Percentiles rank a stretch among this genome's conserved stretches.
These are phyloP conservation scores for Phoebastria nigripes DNA, from an alignment of 2,797 vertebrate genomes.

Conservation along the genomic window DNA sequence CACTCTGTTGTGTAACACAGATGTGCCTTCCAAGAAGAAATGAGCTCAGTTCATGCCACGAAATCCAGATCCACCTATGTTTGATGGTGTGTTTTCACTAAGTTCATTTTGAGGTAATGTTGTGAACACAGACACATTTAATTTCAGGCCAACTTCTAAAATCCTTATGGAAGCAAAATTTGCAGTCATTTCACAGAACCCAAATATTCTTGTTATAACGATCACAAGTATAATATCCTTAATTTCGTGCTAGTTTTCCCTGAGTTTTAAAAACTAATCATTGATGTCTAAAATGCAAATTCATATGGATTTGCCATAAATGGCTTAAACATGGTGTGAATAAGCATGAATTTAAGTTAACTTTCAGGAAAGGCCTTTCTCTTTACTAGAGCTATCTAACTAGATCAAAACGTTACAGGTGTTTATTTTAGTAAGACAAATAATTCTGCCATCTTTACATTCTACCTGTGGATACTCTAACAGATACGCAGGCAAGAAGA, in stretches of 20 bases:
- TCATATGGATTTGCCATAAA: not conserved
- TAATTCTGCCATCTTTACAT: not conserved
- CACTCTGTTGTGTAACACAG: not conserved
- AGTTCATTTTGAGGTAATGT: not conserved
- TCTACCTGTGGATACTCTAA: not conserved
- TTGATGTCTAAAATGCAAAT: not conserved
- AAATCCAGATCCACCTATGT: not conserved
- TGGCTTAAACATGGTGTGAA: not conserved
- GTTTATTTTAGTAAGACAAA: not conserved
- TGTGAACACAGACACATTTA: not conserved
- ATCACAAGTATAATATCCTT: not conserved
- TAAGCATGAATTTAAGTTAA: not conserved
- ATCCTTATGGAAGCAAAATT: not conserved
- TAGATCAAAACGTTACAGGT: not conserved
- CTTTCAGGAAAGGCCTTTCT: not conserved
- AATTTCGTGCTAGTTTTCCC: not conserved
- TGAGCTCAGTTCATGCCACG: not conserved
- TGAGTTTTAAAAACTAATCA: not conserved
- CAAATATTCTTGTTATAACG: not conserved
- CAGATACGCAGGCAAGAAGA: not conserved
- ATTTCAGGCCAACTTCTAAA: not conserved
- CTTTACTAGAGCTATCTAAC: not conserved
- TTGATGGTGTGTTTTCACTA: not conserved
- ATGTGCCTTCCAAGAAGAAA: not conserved
- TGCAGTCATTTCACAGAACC: not conserved